Base-by-base conservation (phyloP, 1,140 invertebrate genomes). In the Drosophila tsacasi region DNA sequence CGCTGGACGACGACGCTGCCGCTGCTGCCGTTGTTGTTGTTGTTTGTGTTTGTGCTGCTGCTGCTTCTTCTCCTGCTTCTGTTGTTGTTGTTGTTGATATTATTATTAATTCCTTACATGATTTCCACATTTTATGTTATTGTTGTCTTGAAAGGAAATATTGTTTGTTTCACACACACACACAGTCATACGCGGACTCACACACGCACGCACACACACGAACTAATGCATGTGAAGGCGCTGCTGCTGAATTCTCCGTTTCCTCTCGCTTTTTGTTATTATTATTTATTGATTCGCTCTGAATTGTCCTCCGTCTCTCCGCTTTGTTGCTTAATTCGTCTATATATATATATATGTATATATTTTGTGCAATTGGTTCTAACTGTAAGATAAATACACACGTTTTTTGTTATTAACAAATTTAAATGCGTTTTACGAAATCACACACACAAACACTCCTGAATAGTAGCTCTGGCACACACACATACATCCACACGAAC, bases 391-490 rank as follows among this genome's bases (percentile, higher is more conserved):
- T 57, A 84, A 68, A 63, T 57, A 57, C 44, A 69, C 44, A 44
- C 55, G 35, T 55, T 60, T 13, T 50, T 74, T 69, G 27, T 75
- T 64, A 47, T 46, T 60, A 67, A 63, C 81, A 76, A 68, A 55
- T 57, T 81, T 78, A 87, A 87, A 87, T 87, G 84, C 84, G 84
- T 89, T 87, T 78, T 75, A 87, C 77, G 69, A 81, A 84, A 79
- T 77, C 27, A 40, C 74, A 78, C 47, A 25, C 65, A 54, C 60
- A 62, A n/a, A 35, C 44, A 27, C 77, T 35, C 32, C 32, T 35
- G 32, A 35, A 40, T 37, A 55, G 32, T 32, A 55, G 32, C 21
- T 37, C 32, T 23, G 44, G 40, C 71, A 55, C 47, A 23, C 58
- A 44, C 21, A 23, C 19, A 40, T 55, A 40, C 68, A 39, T 55